These are phyloP conservation scores for Nemotelus nigrinus DNA, from an alignment of 2,888 invertebrate genomes.

Conservation along the genomic window DNA sequence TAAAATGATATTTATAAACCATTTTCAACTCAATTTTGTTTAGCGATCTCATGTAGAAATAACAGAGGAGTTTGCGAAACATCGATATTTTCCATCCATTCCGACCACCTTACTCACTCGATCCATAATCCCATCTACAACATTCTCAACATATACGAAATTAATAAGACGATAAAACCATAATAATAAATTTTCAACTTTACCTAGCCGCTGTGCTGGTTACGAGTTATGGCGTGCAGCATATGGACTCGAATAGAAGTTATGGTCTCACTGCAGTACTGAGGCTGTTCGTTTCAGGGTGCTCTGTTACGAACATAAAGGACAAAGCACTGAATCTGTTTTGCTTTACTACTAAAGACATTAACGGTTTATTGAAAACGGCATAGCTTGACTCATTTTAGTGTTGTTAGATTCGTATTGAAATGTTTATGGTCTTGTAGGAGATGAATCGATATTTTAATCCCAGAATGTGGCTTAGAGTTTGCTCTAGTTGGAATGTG, in stretches of 20 bases:
- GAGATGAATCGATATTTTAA: no score
- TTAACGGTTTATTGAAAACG: slow-evolving; percentile 5
- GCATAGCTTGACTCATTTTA: neutral
- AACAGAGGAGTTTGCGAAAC: no score
- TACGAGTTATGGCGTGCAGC: slow-evolving; percentile 41
- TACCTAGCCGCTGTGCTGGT: slow-evolving; percentile 31
- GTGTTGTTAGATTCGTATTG: no score
- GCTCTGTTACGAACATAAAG: neutral
- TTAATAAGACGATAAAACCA: slow-evolving; percentile 48
- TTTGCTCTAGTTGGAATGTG: no score
- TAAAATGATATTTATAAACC: no score
- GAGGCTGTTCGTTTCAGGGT: neutral
- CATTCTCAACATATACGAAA: slow-evolving; percentile 35
- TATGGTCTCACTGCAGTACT: neutral
- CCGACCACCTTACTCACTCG: no score
- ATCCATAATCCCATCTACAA: no score
- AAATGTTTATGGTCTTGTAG: no score
- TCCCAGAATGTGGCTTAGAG: no score
- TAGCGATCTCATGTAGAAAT: no score
- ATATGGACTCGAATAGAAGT: neutral
- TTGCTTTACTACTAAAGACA: neutral
- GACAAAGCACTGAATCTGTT: neutral
- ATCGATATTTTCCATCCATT: no score
- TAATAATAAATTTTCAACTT: slow-evolving; percentile 48
- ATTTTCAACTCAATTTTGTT: no score